A percentile compares a stretch with the other conserved stretches of the same genome.
These are phyloP conservation scores for Xestia rhomboidea DNA, from an alignment of 2,888 invertebrate species.

Conservation along the genomic window DNA sequence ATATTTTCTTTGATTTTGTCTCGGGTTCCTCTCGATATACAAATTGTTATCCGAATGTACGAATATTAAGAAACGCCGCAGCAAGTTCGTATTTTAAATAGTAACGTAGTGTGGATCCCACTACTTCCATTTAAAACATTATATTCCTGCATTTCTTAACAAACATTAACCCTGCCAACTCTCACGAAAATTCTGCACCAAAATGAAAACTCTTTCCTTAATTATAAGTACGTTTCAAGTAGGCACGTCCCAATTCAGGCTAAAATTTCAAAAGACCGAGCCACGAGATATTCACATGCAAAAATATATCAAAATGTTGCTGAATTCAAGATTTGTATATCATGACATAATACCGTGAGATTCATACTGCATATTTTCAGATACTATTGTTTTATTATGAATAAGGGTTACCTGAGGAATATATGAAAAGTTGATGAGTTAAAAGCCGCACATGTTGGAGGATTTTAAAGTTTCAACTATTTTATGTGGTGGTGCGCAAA, in stretches of 20 bases:
- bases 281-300: neutral
- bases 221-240: slow-evolving; percentile 51
- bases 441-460: slow-evolving; percentile 55
- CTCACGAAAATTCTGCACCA: slow-evolving; percentile 12
- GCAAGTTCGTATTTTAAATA: neutral
- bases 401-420: slow-evolving; percentile 54
- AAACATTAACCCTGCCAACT: slow-evolving; percentile 16
- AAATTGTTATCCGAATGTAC: neutral
- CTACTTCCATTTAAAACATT: slow-evolving; percentile 5
- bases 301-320: slow-evolving; percentile 8
- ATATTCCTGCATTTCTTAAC: slow-evolving; percentile 10
- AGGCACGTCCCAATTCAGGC: slow-evolving; percentile 42
- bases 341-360: slow-evolving; percentile 43
- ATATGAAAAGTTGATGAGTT: slow-evolving; percentile 76
- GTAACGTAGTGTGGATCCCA: too few species aligned
- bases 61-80: too few species aligned
- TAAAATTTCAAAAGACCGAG: slow-evolving; percentile 52
- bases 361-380: slow-evolving; percentile 64
- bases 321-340: slow-evolving; percentile 39
- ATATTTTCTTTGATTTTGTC: too few species aligned
- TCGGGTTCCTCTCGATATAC: neutral
- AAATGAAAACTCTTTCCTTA: slow-evolving; percentile 55
- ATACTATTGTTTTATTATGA: slow-evolving; percentile 64
- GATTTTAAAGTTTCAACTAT: slow-evolving; percentile 37
- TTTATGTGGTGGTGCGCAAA: slow-evolving; percentile 9